Base-by-base conservation (phyloP, 2,888 invertebrate genomes). In the Eledona agricola region DNA sequence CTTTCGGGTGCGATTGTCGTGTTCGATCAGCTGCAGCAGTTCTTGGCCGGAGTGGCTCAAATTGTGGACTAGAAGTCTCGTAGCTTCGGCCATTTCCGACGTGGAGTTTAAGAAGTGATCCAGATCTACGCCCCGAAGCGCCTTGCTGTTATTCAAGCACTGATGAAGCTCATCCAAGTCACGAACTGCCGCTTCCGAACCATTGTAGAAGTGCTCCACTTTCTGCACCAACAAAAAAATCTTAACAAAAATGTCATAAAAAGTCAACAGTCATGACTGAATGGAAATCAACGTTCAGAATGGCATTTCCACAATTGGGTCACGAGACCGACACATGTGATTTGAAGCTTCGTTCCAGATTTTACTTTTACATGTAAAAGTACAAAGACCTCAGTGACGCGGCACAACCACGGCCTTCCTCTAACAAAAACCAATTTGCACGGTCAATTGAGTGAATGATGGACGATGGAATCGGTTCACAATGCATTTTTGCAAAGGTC, bases 161-260 rank as follows among this genome's bases (percentile, higher is more conserved):
- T 79, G 77, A 59, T 82, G 79, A 32, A 88, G 77, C 62, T 82
- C 80, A 52, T 85, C 83, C 72, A 89, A 79, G 69, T 84, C 83
- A 20, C 78, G 75, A 15, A 85, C 72, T 0, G 83, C 81, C 25
- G 80, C 77, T 38, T 80, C 78, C 43, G 84, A 82, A 62, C 85
- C 84, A 54, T 79, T 80, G 59, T 81, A 78, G 67, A 86, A 89
- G 64, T 84, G 83, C 67, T 89, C 89, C 45, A 87, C 81, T 72
- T 81, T 81, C 88, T 89, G 71, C 5, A 16, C n/a, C n/a, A n/a
- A n/a, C n/a, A n/a, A n/a, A n/a, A n/a, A n/a, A n/a, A n/a, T 16
- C 13, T 46, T 9, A 9, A 25, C 7, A 5, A 12, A 17, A 45
- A 19, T 29, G 12, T 10, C 17, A 19, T 9, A 4, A 32, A 26